Evolutionary conservation across 2,888 invertebrate genomes (phyloP).

Genomic region (Aphidoletes aphidimyza): DNA sequence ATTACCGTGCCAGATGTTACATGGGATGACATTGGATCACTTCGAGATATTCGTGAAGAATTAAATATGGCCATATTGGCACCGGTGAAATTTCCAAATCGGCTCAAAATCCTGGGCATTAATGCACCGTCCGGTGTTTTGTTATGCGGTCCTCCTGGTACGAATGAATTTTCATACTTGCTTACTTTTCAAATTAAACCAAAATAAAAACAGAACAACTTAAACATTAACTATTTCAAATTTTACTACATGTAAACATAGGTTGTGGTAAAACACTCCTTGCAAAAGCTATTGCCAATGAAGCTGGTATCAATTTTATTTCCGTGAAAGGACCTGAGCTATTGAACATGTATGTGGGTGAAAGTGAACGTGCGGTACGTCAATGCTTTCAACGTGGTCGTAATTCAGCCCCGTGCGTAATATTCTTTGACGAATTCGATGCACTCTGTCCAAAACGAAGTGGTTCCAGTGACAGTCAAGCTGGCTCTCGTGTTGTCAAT

Average conservation of each 20-base stretch:
- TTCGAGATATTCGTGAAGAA: constrained; percentile 87
- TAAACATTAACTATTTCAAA: not conserved
- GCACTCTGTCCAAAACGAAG: constrained; percentile 91
- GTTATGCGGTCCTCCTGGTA: constrained; percentile 92
- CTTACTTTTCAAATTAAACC: too few relatives aligned
- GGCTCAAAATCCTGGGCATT: constrained; percentile 76
- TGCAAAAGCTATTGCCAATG: constrained; percentile 98
- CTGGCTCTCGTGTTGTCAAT: constrained; percentile 89
- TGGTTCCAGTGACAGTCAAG: constrained; percentile 73
- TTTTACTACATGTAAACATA: not conserved
- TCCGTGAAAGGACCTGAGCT: constrained; percentile 99
- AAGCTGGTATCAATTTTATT: constrained; percentile 98
- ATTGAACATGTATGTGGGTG: constrained; percentile 98
- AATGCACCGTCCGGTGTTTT: constrained; percentile 88
- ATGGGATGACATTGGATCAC: constrained; percentile 96
- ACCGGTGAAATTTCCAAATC: constrained; percentile 87
- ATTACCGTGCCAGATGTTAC: constrained; percentile 96
- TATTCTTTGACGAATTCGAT: constrained; percentile 99
- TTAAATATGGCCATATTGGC: constrained; percentile 91
- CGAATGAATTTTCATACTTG: not conserved
- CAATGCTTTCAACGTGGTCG: constrained; percentile 93
- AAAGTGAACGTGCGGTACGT: constrained; percentile 97
- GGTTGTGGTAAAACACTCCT: constrained; percentile 94
- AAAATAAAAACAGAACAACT: not conserved
- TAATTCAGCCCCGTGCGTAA: constrained; percentile 96